Evolutionary conservation across 2,797 vertebrate species (phyloP).

Genomic region (Propithecus perrieri): DNA sequence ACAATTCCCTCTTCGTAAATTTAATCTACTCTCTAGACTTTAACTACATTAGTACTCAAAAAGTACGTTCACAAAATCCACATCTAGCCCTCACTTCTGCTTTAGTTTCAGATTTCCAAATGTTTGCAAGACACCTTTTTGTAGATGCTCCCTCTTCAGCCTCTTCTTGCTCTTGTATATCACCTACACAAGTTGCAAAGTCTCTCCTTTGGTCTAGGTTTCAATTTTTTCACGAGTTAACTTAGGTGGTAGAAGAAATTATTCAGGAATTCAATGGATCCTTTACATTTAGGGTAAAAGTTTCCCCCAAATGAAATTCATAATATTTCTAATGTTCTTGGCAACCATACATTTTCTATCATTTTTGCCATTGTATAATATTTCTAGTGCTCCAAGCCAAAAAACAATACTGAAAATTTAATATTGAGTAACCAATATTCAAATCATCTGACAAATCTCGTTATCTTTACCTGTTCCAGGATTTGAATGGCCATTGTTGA

Average conservation of each 20-base stretch:
- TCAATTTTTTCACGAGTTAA: background rate
- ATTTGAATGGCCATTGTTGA: background rate
- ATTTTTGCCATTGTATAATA: background rate
- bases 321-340: background rate
- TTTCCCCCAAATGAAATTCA: background rate
- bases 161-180: background rate
- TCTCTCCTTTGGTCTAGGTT: background rate
- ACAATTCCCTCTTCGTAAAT: background rate
- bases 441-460: background rate
- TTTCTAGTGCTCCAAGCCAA: background rate
- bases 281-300: background rate
- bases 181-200: background rate
- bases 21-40: background rate
- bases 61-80: background rate
- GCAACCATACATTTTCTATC: background rate
- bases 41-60: background rate
- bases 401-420: background rate
- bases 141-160: background rate
- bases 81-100: background rate
- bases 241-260: background rate
- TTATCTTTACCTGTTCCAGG: background rate
- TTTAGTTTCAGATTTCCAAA: background rate
- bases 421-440: background rate
- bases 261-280: background rate
- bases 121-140: background rate